Conservation (phyloP, 1,140 invertebrate species). For the Dryas iulia region DNA sequence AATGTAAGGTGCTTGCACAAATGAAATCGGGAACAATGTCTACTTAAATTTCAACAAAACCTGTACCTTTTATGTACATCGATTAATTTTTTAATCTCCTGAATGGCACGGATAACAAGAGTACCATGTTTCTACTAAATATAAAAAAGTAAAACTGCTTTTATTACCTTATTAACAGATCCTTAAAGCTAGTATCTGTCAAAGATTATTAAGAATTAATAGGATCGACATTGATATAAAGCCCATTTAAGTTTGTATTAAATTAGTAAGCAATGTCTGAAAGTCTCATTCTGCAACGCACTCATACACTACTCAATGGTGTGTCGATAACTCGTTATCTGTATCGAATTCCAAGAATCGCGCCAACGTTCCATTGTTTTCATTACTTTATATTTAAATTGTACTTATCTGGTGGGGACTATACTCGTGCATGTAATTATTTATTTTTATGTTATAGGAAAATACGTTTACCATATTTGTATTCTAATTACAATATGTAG, state of each 20-base stretch:
- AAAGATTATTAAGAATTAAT: not conserved
- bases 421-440: constrained; percentile 8
- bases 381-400: constrained; percentile 36
- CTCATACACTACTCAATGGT: constrained; percentile 26
- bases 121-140: not conserved
- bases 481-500: too few species aligned
- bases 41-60: constrained; percentile 44
- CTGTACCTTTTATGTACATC: not conserved
- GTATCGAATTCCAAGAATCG: constrained; percentile 35
- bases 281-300: constrained; percentile 34
- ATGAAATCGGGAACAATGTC: constrained; percentile 40
- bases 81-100: constrained; percentile 8
- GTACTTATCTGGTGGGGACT: constrained; percentile 22
- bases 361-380: constrained; percentile 32
- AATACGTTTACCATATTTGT: not conserved
- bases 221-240: not conserved
- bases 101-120: not conserved
- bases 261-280: not conserved
- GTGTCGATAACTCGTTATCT: constrained; percentile 44
- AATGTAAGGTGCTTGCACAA: constrained; percentile 34
- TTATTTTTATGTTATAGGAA: constrained; percentile 9
- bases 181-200: not conserved
- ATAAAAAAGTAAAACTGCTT: not conserved
- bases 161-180: not conserved
- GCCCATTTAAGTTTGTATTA: not conserved